A percentile compares a stretch with the other conserved stretches of the same genome.
These are phyloP conservation scores for Clostera curtula DNA, from an alignment of 2,888 invertebrate genomes.

Conservation along the genomic window DNA sequence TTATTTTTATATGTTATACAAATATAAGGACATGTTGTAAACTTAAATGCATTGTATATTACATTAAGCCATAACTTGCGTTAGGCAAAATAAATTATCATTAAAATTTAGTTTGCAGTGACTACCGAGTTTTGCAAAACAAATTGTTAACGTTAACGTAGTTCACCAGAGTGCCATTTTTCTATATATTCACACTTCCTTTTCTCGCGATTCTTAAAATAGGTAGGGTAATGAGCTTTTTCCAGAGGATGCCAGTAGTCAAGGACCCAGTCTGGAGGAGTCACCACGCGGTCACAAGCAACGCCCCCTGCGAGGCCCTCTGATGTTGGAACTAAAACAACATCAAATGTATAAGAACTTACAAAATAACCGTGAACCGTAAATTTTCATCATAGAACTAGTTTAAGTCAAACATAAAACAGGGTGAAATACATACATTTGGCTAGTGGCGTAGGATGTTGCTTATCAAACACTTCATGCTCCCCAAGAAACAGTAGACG, in stretches of 20 bases:
- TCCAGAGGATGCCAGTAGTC: conserved; percentile 97
- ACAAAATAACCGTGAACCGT: neutral
- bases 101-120: too few species aligned
- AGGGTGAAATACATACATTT: conserved; percentile 79
- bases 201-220: conserved; percentile 89
- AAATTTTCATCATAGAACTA: too few species aligned
- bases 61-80: too few species aligned
- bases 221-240: conserved; percentile 94
- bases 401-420: too few species aligned
- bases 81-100: neutral
- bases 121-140: too few species aligned
- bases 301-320: conserved; percentile 83
- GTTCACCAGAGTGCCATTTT: conserved; percentile 79
- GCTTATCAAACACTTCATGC: conserved; percentile 79
- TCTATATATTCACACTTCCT: conserved; percentile 89
- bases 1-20: too few species aligned
- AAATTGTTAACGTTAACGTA: conserved; percentile 6
- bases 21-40: too few species aligned
- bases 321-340: conserved; percentile 71
- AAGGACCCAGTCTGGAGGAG: conserved; percentile 86
- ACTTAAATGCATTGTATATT: neutral
- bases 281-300: conserved; percentile 80
- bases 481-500: conserved; percentile 85
- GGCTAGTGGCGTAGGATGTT: conserved; percentile 79
- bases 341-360: neutral